Percentiles rank a stretch among this genome's conserved stretches.
Conservation (phyloP, 2,888 invertebrate species). For the Hypena proboscidalis region DNA sequence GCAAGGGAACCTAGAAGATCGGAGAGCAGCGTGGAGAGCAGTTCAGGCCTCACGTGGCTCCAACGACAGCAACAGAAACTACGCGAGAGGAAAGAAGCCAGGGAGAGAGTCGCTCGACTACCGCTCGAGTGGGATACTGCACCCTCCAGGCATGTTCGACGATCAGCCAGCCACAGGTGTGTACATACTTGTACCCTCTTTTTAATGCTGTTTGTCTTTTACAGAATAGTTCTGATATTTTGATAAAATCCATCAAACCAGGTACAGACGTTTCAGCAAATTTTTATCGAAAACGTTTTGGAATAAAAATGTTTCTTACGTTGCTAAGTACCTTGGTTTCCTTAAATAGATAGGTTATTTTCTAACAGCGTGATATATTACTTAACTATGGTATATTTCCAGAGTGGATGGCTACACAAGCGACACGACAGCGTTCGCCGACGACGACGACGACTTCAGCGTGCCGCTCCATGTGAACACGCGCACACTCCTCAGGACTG, state of each 20-base stretch:
- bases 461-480: slow-evolving; percentile 90
- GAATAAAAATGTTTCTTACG: too few relatives aligned
- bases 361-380: too few relatives aligned
- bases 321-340: too few relatives aligned
- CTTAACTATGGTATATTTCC: too few relatives aligned
- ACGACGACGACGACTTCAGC: slow-evolving; percentile 89
- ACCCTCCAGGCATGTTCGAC: slow-evolving; percentile 75
- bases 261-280: too few relatives aligned
- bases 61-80: slow-evolving; percentile 93
- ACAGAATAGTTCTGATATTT: too few relatives aligned
- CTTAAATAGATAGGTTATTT: too few relatives aligned
- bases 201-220: too few relatives aligned
- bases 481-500: slow-evolving; percentile 69
- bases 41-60: slow-evolving; percentile 90
- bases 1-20: slow-evolving; percentile 72
- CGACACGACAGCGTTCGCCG: slow-evolving; percentile 91
- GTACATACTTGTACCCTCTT: slow-evolving; percentile 30
- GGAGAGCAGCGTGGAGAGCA: slow-evolving; percentile 68
- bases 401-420: slow-evolving; percentile 91
- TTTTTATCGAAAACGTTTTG: too few relatives aligned
- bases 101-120: slow-evolving; percentile 89
- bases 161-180: slow-evolving; percentile 83
- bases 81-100: slow-evolving; percentile 90
- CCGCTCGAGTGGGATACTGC: slow-evolving; percentile 87
- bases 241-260: too few relatives aligned